Conservation (phyloP, 1,140 invertebrate genomes). For the Drosophila watanabei region DNA sequence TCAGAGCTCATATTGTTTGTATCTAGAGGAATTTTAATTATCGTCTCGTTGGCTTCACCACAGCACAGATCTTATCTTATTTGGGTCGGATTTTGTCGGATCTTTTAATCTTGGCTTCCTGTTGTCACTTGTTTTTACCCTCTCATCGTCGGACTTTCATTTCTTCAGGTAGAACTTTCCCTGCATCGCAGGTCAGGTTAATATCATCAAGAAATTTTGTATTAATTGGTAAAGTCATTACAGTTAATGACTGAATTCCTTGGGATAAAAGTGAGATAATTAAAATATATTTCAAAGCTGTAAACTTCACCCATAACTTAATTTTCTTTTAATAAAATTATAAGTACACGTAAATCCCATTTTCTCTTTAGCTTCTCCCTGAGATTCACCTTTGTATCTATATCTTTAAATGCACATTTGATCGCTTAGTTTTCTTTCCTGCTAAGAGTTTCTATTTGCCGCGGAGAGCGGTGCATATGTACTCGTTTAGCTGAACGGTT, state of each 20-base stretch:
- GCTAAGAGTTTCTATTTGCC: conserved; percentile 23
- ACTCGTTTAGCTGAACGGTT: conserved; percentile 13
- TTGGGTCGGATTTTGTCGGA: conserved; percentile 36
- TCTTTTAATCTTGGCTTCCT: conserved; percentile 51
- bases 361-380: not conserved
- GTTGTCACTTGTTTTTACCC: conserved; percentile 37
- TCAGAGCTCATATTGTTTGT: conserved; percentile 39
- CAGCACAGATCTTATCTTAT: conserved; percentile 41
- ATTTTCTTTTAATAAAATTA: too few relatives aligned
- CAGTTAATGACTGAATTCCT: not conserved
- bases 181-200: conserved; percentile 1
- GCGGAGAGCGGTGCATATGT: conserved; percentile 4
- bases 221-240: not conserved
- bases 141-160: conserved; percentile 27
- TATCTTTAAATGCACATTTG: conserved; percentile 5
- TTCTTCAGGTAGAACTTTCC: conserved; percentile 30
- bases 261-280: not conserved
- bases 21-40: conserved; percentile 49
- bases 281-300: not conserved
- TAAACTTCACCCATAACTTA: too few relatives aligned
- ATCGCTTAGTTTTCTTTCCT: conserved; percentile 9
- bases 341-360: too few relatives aligned
- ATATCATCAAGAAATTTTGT: not conserved
- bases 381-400: not conserved
- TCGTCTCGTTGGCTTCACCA: conserved; percentile 38